Base-by-base conservation (phyloP, 2,797 vertebrate genomes). In the Sternarchorhynchus goeldii region DNA sequence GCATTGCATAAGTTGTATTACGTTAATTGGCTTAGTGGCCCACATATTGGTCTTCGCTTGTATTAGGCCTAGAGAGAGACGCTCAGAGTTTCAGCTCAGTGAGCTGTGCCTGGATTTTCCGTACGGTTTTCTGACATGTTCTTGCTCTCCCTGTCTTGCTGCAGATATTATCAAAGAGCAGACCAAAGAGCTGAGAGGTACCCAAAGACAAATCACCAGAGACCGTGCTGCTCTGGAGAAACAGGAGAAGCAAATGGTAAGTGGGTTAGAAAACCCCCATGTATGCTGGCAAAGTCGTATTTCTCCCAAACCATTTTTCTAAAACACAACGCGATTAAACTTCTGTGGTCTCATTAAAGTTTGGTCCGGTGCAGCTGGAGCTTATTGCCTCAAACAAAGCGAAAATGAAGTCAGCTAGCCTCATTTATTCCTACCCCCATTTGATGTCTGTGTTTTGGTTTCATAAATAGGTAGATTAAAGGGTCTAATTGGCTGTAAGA, bases 181-280 rank as follows among this genome's bases (percentile, higher is more conserved):
- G 91, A 92, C 94, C 20, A 95, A 94, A 87, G 96, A 99, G 87
- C 88, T 99, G 87, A 95, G 97, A 78, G 94, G 95, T 75, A 98
- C 97, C 21, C 98, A 99, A 91, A 96, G 98, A 85, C 93, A 96
- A 87, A 99, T 99, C 92, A 93, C 94, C 89, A 93, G 96, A 91
- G 98, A 99, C 83, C 92, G 98, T 90, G 87, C 94, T 73, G 94
- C 95, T 57, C 93, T 99, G 80, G 98, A 99, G 89, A 98, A 93
- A 88, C 96, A 99, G 84, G 97, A 99, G 90, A 99, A 96, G 86
- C 98, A 99, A 92, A 91, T 99, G 95, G 97, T 99, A 88, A 91
- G 95, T 92, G 84, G 70, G 85, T 34, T 76, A 77, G 73, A 78
- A 77, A 84, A 32, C 32, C 16, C 36, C 16, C 34, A 63, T 29